Evolutionary conservation across 2,113 vertebrate species (phyloP), one percentile per base, ranked within the genome.

Genomic region (Xiphophorus hellerii): DNA sequence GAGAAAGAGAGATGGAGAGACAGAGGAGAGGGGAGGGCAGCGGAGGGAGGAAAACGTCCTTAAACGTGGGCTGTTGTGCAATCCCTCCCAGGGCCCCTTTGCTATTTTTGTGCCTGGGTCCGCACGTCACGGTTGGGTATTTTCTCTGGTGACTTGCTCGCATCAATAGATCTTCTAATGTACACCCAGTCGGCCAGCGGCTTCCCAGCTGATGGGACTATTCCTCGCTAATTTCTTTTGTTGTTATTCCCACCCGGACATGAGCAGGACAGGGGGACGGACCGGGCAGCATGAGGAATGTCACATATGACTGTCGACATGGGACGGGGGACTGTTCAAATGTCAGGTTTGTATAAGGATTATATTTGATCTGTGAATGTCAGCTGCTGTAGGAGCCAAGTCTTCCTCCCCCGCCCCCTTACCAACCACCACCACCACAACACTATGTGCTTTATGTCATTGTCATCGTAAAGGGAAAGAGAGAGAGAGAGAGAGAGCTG

Each of bases 91-190:
- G 97, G 97, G 97, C 97, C 98, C 98, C 97, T 95, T 95, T 96
- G 96, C 97, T 99, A 99, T 99, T 99, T 99, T 97, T 97, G 96
- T 97, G 95, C 95, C 96, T 97, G 97, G 96, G 97, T 98, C 96
- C 96, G 96, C 91, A 81, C 97, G 96, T 99, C 97, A 99, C 96
- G 96, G 94, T 96, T 97, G 97, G 98, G 97, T 99, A 99, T 98
- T 99, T 99, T 99, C 98, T 99, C 97, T 96, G 96, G 96, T 97
- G 97, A 97, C 96, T 97, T 93, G 96, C 96, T 98, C 96, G 96
- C 97, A 98, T 98, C 97, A 97, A 96, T 97, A 96, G 96, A 95
- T 97, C 96, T 96, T 96, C 95, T 97, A 96, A 96, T 96, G 96
- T 96, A 95, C 96, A 94, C 95, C 96, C 95, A 94, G 94, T 94